Percentiles rank a stretch among this genome's conserved stretches.
phyloP scores from a whole-genome alignment of 2,888 invertebrate species.

The Gandaritis pyraliata region DNA sequence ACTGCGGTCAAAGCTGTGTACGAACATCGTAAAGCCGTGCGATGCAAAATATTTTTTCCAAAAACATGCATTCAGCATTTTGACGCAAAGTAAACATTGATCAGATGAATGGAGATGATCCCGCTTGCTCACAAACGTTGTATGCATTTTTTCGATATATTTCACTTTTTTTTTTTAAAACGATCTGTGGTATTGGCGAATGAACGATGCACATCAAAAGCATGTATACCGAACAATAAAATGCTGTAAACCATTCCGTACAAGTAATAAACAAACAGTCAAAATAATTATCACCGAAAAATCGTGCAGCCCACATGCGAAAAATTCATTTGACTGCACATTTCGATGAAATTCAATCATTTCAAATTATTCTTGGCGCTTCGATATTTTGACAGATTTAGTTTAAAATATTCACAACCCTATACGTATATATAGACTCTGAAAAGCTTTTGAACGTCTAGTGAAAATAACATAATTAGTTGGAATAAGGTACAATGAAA shows the following conservation, averaged over 20 bases:
- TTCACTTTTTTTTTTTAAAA: conserved; percentile 13
- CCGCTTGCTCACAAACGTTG: conserved; percentile 45
- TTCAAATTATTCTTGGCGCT: conserved; percentile 50
- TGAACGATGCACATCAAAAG: conserved; percentile 76
- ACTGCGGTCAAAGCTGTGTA: conserved; percentile 81
- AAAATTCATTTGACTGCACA: conserved; percentile 43
- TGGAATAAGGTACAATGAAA: background rate
- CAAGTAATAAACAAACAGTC: conserved; percentile 8
- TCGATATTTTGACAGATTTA: conserved; percentile 44
- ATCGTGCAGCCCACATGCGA: conserved; percentile 77
- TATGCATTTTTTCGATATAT: conserved; percentile 35
- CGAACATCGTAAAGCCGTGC: conserved; percentile 82
- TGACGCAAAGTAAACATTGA: conserved; percentile 73
- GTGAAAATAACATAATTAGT: background rate
- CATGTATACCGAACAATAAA: conserved; percentile 54
- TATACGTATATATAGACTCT: background rate
- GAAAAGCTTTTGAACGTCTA: conserved; percentile 4
- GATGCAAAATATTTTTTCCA: conserved; percentile 74
- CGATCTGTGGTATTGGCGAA: conserved; percentile 42
- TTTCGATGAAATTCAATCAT: background rate
- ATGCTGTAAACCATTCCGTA: conserved; percentile 25
- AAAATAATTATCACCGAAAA: conserved; percentile 47
- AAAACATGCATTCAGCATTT: conserved; percentile 79
- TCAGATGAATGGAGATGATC: conserved; percentile 65
- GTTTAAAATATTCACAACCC: background rate